These are phyloP conservation scores for Drosophila yooni DNA, from an alignment of 2,888 invertebrate species.

Conservation along the genomic window DNA sequence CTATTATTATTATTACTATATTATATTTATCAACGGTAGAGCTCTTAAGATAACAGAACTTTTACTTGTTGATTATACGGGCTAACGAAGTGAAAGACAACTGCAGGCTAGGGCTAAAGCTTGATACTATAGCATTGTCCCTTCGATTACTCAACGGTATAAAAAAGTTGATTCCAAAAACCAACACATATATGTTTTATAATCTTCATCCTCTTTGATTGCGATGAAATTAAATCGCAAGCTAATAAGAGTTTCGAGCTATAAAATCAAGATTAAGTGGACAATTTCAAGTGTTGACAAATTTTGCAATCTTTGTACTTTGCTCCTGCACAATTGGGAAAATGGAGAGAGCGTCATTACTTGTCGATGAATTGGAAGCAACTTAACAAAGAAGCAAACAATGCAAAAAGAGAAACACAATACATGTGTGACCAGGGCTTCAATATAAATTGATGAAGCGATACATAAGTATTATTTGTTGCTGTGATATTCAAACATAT, in stretches of 20 bases:
- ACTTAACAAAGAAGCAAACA: neutral
- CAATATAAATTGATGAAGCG: too few relatives aligned
- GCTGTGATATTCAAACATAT: too few relatives aligned
- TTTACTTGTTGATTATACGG: neutral
- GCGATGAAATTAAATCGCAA: neutral
- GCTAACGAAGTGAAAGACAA: neutral
- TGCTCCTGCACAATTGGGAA: neutral
- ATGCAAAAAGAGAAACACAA: neutral
- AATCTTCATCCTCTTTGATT: neutral
- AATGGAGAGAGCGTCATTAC: too few relatives aligned
- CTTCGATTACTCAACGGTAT: neutral
- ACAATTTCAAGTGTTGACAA: constrained; percentile 6
- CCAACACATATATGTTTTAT: neutral
- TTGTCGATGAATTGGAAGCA: neutral
- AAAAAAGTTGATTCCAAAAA: neutral
- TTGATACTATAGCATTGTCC: neutral
- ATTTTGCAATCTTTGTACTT: neutral
- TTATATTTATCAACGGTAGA: too few relatives aligned
- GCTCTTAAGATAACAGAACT: neutral
- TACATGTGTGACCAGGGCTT: too few relatives aligned
- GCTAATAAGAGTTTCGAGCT: neutral
- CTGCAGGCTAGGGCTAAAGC: neutral
- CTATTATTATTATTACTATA: neutral
- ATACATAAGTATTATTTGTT: too few relatives aligned
- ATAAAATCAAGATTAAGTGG: constrained; percentile 2